phyloP scores from a whole-genome alignment of 2,797 vertebrate species.

The Champsocephalus gunnari region DNA sequence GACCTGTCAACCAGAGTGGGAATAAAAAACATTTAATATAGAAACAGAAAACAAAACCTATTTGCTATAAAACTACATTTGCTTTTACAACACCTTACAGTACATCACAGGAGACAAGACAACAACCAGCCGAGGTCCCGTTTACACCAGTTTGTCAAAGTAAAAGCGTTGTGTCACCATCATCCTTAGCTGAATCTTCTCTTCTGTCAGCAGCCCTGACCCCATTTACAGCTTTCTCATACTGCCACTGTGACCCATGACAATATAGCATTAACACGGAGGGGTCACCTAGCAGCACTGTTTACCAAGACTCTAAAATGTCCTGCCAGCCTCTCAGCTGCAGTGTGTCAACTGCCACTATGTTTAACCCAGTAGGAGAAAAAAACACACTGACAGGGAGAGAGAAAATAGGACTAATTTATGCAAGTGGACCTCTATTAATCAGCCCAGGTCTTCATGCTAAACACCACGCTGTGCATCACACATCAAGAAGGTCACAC shows the following conservation, averaged over 20 bases:
- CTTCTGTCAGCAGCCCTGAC: conserved; percentile 60
- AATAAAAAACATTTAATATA: neutral
- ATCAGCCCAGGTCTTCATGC: conserved; percentile 54
- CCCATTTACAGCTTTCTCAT: conserved; percentile 47
- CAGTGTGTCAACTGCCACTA: conserved; percentile 34
- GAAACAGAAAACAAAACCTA: conserved; percentile 1
- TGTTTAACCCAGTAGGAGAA: conserved; percentile 48
- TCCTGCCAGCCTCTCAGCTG: conserved; percentile 40
- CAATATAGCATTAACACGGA: conserved; percentile 48
- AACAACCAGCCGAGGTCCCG: neutral
- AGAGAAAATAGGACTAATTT: conserved; percentile 49
- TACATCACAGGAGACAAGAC: conserved; percentile 10
- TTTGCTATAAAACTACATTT: conserved; percentile 13
- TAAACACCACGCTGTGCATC: conserved; percentile 69
- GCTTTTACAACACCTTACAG: conserved; percentile 30
- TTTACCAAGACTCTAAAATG: conserved; percentile 46
- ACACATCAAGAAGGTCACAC: conserved; percentile 67
- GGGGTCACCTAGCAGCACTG: conserved; percentile 42
- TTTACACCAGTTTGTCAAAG: conserved; percentile 46
- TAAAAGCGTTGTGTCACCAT: conserved; percentile 39
- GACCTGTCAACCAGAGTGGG: conserved; percentile 10
- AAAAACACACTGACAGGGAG: conserved; percentile 36
- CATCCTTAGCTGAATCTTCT: conserved; percentile 42
- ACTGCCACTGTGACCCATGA: conserved; percentile 63
- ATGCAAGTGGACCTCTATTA: conserved; percentile 49